Percentiles rank a stretch among this genome's conserved stretches.
These are phyloP conservation scores for Hydrotaea diabolus DNA, from an alignment of 2,888 invertebrate genomes.

Conservation along the genomic window DNA sequence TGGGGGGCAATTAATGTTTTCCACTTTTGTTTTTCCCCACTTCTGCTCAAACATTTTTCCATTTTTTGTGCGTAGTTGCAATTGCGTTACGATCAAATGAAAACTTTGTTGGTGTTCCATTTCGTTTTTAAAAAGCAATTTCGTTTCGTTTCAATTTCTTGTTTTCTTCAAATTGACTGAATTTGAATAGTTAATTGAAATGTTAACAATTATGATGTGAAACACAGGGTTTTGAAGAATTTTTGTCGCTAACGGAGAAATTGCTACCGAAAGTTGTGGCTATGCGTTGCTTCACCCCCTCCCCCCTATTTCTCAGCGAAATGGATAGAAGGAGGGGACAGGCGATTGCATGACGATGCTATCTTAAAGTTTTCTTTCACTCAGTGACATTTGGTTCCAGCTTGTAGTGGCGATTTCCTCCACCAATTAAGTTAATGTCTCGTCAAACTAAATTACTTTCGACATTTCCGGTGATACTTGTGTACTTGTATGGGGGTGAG, in stretches of 20 bases:
- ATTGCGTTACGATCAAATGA: not conserved
- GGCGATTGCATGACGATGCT: no score
- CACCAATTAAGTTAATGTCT: constrained; percentile 53
- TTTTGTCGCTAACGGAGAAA: not conserved
- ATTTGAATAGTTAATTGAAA: constrained; percentile 7
- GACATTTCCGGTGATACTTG: constrained; percentile 34
- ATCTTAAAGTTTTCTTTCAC: not conserved
- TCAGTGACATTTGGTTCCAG: not conserved
- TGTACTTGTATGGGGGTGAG: not conserved
- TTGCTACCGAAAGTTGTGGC: no score
- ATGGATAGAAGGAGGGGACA: not conserved
- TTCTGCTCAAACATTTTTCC: no score
- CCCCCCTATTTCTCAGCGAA: no score
- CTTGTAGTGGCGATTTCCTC: constrained; percentile 42
- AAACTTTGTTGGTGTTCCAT: not conserved
- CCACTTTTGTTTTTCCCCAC: not conserved
- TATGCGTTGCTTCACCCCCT: no score
- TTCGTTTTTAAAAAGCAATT: not conserved
- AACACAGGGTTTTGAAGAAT: not conserved
- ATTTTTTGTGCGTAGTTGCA: not conserved
- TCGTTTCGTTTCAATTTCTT: no score
- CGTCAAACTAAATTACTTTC: constrained; percentile 47
- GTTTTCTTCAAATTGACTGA: not conserved
- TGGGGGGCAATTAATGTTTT: constrained; percentile 2
- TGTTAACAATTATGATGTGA: not conserved